Evolutionary conservation across 1,140 invertebrate species (phyloP).

Genomic region (Anastrepha obliqua): DNA sequence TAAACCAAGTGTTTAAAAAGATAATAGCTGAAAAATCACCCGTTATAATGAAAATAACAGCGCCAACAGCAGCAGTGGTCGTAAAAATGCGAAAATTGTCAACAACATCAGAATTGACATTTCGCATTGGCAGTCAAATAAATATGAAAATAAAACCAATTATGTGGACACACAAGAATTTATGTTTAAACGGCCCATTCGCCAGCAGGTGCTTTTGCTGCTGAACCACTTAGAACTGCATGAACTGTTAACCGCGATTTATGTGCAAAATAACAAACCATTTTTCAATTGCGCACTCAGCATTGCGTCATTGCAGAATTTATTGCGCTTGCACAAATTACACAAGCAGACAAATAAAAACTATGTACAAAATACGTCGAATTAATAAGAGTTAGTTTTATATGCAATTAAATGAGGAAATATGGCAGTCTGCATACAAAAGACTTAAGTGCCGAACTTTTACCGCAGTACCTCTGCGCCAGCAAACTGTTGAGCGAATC

Average conservation of each 20-base stretch:
- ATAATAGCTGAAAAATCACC: no score
- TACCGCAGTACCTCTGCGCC: neutral
- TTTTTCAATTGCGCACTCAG: neutral
- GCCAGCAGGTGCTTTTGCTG: neutral
- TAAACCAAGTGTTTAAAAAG: no score
- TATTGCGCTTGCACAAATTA: neutral
- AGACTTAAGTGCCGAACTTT: slow-evolving; percentile 19
- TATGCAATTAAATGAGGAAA: neutral
- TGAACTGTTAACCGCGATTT: neutral
- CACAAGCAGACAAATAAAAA: slow-evolving; percentile 17
- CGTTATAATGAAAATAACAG: neutral
- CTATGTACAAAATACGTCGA: neutral
- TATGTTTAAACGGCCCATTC: neutral
- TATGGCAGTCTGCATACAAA: neutral
- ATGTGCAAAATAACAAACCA: neutral
- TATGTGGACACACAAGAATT: neutral
- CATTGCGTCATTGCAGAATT: slow-evolving; percentile 13
- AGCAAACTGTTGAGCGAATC: neutral
- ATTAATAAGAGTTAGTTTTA: slow-evolving; percentile 36
- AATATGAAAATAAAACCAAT: neutral
- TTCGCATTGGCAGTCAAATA: neutral
- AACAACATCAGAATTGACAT: neutral
- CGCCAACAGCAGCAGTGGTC: neutral
- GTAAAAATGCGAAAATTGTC: slow-evolving; percentile 38
- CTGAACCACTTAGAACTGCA: neutral